Conservation (phyloP, 2,888 invertebrate species). For the Sinohyriopsis cumingii region DNA sequence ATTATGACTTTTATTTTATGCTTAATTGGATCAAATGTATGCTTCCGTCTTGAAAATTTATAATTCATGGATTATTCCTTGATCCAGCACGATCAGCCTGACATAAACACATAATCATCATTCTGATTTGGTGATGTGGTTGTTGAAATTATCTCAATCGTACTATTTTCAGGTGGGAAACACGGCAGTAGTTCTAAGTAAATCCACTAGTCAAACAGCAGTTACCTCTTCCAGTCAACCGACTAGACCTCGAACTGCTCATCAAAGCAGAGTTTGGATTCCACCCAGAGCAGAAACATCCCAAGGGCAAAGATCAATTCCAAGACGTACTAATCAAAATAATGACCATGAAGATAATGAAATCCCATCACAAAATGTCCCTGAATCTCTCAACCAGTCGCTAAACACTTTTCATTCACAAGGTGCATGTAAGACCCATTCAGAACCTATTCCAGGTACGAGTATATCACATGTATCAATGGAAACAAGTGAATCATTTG, state of each 20-base stretch:
- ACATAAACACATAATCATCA: no score
- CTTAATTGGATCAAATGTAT: no score
- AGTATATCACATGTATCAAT: no score
- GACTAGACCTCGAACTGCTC: conserved; percentile 12
- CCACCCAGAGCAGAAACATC: conserved; percentile 36
- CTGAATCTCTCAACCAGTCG: conserved; percentile 1
- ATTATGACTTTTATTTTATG: no score
- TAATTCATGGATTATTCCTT: no score
- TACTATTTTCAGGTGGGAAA: conserved; percentile 64
- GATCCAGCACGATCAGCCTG: no score
- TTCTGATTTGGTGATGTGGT: no score
- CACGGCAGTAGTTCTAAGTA: conserved; percentile 69
- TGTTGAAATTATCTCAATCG: no score
- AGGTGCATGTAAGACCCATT: conserved; percentile 9
- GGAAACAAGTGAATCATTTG: conserved; percentile 8
- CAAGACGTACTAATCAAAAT: not conserved
- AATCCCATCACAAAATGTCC: conserved; percentile 2
- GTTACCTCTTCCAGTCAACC: conserved; percentile 9
- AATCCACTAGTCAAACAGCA: conserved; percentile 52
- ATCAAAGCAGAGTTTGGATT: conserved; percentile 35
- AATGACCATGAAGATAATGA: not conserved
- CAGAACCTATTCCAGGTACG: conserved; percentile 1
- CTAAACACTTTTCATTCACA: conserved; percentile 1
- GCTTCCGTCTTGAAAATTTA: no score
- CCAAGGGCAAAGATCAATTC: conserved; percentile 7